Evolutionary conservation across 2,888 invertebrate species (phyloP), one percentile per base, ranked within the genome.

Genomic region (Tetheella fluctuosa): DNA sequence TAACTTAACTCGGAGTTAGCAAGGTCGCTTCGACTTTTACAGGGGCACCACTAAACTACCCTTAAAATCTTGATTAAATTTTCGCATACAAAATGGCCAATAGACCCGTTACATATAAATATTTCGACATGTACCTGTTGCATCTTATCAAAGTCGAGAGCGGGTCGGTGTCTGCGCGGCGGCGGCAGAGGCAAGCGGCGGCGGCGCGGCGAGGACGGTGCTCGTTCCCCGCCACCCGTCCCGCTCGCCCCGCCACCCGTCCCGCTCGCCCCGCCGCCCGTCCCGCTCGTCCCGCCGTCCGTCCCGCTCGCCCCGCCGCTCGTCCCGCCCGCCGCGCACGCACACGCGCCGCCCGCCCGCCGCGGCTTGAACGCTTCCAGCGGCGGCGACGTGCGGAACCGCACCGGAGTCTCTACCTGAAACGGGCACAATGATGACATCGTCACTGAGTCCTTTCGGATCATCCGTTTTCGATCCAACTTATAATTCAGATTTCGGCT

Each of bases 141-240:
- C 98, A 98, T 98, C 94, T 98, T 98, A 90, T 98, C 98, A 88
- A 98, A 98, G 94, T 98, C 98, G 82, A 98, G 95, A 90, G 97
- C 98, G 72, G 98, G 98, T 84, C 98, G 95, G 88, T 96, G 95
- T 25, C 95, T 88, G 68, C 89, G 84, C 70, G 88, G 89, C 70
- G 87, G 85, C 73, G 90, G 85, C 73, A 85, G 86, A 68, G 85
- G 82, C 80, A 80, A 58, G 81, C 91, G 91, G 88, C 91, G 88
- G 83, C 89, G 84, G 84, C 94, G 85, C 75, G 89, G 90, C 28
- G 89, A 88, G 86, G 90, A 76, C 80, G 89, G 74, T 73, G 90
- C 86, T 85, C 77, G 82, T 20, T 85, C 75, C 89, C 90, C 30
- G 89, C 77, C 80, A 89, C 73, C 73, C 90, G 86, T 2, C 77